Evolutionary conservation across 1,140 invertebrate genomes (phyloP).

Genomic region (Drosophila carrolli): DNA sequence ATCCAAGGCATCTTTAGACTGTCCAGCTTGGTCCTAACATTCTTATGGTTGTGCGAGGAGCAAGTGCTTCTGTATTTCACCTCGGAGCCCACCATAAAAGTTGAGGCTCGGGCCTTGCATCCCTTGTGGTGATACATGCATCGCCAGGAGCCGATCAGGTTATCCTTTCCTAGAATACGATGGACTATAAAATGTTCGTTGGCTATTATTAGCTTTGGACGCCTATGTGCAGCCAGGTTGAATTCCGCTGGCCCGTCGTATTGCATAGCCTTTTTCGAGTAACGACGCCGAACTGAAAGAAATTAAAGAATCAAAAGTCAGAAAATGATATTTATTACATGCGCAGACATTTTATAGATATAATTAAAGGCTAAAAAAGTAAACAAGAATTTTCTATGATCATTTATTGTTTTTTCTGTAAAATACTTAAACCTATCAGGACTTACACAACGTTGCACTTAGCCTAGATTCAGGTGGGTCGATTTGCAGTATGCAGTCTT

Average conservation of each 20-base stretch:
- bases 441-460: slow-evolving; percentile 52
- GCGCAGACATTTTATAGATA: neutral
- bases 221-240: slow-evolving; percentile 15
- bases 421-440: slow-evolving; percentile 43
- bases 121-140: slow-evolving; percentile 56
- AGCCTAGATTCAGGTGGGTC: slow-evolving; percentile 52
- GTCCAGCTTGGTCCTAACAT: slow-evolving; percentile 8
- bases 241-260: slow-evolving; percentile 50
- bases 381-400: slow-evolving; percentile 6
- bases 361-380: neutral
- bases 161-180: slow-evolving; percentile 32
- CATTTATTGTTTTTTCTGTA: slow-evolving; percentile 48
- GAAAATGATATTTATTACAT: neutral
- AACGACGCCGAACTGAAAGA: slow-evolving; percentile 31
- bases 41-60: slow-evolving; percentile 48
- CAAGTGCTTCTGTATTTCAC: slow-evolving; percentile 57
- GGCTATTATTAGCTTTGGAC: slow-evolving; percentile 53
- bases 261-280: slow-evolving; percentile 10
- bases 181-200: slow-evolving; percentile 45
- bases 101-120: slow-evolving; percentile 52
- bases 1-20: slow-evolving; percentile 18
- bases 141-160: slow-evolving; percentile 57
- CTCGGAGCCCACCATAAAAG: slow-evolving; percentile 44
- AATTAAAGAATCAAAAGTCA: slow-evolving; percentile 7
- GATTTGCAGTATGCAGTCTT: slow-evolving; percentile 13